Evolutionary conservation across 2,113 vertebrate genomes (phyloP).

Genomic region (Xiphias gladius): DNA sequence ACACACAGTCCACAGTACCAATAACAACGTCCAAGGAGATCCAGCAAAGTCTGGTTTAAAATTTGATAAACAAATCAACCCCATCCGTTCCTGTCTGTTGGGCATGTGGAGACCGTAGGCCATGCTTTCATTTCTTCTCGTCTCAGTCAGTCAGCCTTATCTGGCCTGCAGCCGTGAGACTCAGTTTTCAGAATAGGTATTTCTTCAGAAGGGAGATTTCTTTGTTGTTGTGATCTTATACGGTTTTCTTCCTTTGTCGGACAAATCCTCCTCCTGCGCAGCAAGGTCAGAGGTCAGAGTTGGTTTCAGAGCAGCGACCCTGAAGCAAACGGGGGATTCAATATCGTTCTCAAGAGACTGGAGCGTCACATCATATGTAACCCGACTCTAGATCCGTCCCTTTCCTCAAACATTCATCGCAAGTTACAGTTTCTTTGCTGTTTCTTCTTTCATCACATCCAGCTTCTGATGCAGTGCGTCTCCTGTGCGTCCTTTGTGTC

Average conservation of each 20-base stretch:
- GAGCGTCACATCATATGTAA: neutral
- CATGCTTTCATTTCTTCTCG: no score
- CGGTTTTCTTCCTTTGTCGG: neutral
- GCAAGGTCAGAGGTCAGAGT: constrained; percentile 8
- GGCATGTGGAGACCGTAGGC: no score
- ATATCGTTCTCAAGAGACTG: neutral
- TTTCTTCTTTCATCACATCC: neutral
- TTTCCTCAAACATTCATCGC: neutral
- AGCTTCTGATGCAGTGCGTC: neutral
- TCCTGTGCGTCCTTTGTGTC: constrained; percentile 1
- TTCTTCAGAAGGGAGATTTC: neutral
- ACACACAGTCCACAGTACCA: no score
- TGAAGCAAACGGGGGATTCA: neutral
- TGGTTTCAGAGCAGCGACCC: neutral
- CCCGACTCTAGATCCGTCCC: neutral
- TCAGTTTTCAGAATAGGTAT: neutral
- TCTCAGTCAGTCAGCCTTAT: no score
- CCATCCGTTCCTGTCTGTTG: no score
- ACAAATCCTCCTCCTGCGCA: neutral
- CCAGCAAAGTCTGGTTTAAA: no score
- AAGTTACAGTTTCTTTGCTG: neutral
- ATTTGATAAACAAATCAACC: no score
- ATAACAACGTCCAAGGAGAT: no score
- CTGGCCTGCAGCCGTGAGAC: no score
- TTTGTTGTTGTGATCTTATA: neutral